Percentiles rank a stretch among this genome's conserved stretches.
Evolutionary conservation across 2,888 invertebrate species (phyloP).

Genomic region (Capitulum mitella): DNA sequence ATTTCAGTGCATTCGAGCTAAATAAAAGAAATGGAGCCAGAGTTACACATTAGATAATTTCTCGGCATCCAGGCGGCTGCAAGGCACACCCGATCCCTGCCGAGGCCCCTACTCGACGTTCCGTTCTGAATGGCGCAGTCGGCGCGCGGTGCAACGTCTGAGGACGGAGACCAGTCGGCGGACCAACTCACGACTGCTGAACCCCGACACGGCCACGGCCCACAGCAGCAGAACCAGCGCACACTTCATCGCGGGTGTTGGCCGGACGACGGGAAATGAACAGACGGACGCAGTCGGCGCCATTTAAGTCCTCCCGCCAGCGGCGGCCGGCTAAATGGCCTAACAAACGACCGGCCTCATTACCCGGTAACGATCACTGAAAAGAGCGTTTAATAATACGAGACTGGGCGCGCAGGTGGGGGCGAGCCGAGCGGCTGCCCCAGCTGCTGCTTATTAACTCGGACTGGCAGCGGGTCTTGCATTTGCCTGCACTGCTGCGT

Average conservation of each 20-base stretch:
- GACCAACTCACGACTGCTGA: conserved; percentile 15
- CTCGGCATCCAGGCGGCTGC: too few species aligned
- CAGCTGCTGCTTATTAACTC: not conserved
- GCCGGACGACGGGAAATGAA: not conserved
- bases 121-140: too few species aligned
- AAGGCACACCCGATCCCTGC: too few species aligned
- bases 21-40: too few species aligned
- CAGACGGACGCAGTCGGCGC: not conserved
- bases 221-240: not conserved
- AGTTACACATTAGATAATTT: too few species aligned
- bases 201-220: not conserved
- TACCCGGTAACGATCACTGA: not conserved
- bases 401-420: not conserved
- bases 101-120: too few species aligned
- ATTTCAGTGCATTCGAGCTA: too few species aligned
- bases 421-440: not conserved
- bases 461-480: too few species aligned
- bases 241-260: not conserved
- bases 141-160: too few species aligned
- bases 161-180: too few species aligned
- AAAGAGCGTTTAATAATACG: not conserved
- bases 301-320: not conserved
- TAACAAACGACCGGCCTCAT: not conserved
- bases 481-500: too few species aligned
- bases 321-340: not conserved